These are phyloP conservation scores for Lucinisca nassula DNA, from an alignment of 2,888 invertebrate species.

Conservation along the genomic window DNA sequence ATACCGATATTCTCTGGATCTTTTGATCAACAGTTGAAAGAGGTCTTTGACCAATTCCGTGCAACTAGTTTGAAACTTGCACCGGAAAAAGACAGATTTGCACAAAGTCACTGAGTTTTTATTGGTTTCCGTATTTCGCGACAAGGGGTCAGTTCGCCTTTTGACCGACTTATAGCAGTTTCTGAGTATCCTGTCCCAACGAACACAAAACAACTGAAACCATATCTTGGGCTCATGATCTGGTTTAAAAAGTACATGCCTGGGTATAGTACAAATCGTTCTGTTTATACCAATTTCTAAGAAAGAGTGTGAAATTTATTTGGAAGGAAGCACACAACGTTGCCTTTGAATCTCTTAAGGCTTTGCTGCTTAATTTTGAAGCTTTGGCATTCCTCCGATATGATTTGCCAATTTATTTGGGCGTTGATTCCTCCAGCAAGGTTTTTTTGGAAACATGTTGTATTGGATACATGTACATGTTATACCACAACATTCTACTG, in stretches of 20 bases:
- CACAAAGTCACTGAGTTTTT: slow-evolving; percentile 13
- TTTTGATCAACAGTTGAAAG: slow-evolving; percentile 41
- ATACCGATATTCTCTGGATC: slow-evolving; percentile 36
- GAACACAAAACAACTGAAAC: background rate
- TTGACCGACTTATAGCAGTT: slow-evolving; percentile 14
- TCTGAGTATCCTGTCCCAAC: slow-evolving; percentile 11
- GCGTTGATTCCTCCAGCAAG: slow-evolving; percentile 25
- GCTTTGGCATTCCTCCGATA: slow-evolving; percentile 30
- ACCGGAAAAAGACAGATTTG: slow-evolving; percentile 17
- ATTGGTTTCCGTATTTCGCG: slow-evolving; percentile 46
- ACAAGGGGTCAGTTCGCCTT: background rate
- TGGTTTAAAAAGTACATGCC: slow-evolving; percentile 35
- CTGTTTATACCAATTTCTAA: background rate
- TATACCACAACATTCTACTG: slow-evolving; percentile 33
- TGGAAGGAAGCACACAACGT: background rate
- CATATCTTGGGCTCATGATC: slow-evolving; percentile 24
- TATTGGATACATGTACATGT: slow-evolving; percentile 48
- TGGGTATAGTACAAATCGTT: slow-evolving; percentile 6
- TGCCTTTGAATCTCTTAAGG: slow-evolving; percentile 19
- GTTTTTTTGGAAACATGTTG: too few species aligned
- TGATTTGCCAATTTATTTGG: slow-evolving; percentile 24
- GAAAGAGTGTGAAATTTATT: slow-evolving; percentile 3
- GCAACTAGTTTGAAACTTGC: slow-evolving; percentile 10
- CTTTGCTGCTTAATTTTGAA: slow-evolving; percentile 2
- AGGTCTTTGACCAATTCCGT: slow-evolving; percentile 18